These are phyloP conservation scores for Heliconius melpomene DNA, from an alignment of 1,140 invertebrate species.

Conservation along the genomic window DNA sequence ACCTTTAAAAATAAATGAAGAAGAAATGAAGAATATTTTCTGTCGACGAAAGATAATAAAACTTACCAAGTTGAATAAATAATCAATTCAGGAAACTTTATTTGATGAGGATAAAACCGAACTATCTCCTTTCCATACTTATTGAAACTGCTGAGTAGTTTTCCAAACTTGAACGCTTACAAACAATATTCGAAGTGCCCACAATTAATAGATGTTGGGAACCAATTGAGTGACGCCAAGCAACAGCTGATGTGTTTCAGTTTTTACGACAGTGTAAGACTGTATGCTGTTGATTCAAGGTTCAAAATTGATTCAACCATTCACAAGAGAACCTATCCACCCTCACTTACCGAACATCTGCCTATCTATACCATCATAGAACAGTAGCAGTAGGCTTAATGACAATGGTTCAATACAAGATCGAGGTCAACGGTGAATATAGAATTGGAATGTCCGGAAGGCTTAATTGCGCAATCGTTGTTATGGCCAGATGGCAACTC, in stretches of 20 bases:
- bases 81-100: constrained; percentile 1
- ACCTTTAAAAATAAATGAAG: background rate
- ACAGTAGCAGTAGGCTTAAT: constrained; percentile 62
- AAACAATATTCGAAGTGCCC: constrained; percentile 54
- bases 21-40: background rate
- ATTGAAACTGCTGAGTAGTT: constrained; percentile 20
- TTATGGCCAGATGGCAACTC: constrained; percentile 19
- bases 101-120: constrained; percentile 26
- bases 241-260: constrained; percentile 43
- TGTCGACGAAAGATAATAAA: background rate
- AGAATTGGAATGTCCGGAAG: constrained; percentile 34
- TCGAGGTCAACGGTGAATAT: constrained; percentile 42
- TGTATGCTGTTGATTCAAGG: constrained; percentile 31
- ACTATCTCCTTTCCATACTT: constrained; percentile 19
- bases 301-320: constrained; percentile 40
- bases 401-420: constrained; percentile 60
- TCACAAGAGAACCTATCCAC: constrained; percentile 44
- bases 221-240: constrained; percentile 47
- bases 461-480: constrained; percentile 34
- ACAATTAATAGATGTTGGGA: constrained; percentile 63
- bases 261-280: background rate
- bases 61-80: constrained; percentile 6
- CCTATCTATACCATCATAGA: constrained; percentile 56
- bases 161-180: constrained; percentile 30
- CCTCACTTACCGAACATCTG: constrained; percentile 59